Evolutionary conservation across 2,113 vertebrate genomes (phyloP), one percentile per base, ranked within the genome.

Genomic region (Phylloscopus trochilus): DNA sequence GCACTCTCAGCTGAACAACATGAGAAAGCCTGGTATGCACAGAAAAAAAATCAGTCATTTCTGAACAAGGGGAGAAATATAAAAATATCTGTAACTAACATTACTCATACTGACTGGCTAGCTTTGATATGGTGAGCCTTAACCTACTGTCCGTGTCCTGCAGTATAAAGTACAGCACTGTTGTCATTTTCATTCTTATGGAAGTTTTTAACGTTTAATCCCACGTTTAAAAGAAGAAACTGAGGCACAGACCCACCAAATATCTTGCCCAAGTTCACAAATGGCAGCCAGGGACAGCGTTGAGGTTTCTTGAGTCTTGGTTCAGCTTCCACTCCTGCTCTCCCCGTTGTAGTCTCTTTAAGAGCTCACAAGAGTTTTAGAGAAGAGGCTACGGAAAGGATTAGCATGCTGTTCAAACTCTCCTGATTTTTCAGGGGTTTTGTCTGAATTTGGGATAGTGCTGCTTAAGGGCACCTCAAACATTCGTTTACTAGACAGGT

Each of bases 391-490:
- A 44, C 41, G 21, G 63, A 39, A 83, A 73, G 83, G 30, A 92
- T 92, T 77, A 88, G 66, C 66, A 73, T 59, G 35, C 83, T 90
- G 59, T 83, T 96, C 85, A 89, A 97, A 95, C 55, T 60, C 55
- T 87, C n/a, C 39, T 79, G 83, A 83, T 89, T 76, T 96, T 76
- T 95, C 93, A 89, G 95, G 92, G 59, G 14, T 66, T 97, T 96
- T 90, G 66, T 87, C 91, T 92, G 92, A 77, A 41, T 92, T 97
- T 83, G 91, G 95, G 94, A 82, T 89, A 69, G 63, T 37, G 62
- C 46, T 91, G 87, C 92, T 94, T 97, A 92, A 91, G 83, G 96
- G 91, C 90, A 94, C 41, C 93, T 97, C 93, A 91, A 90, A 53
- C 75, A 83, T 89, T 91, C 63, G 1, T 96, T 96, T 96, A 90